A percentile compares a stretch with the other conserved stretches of the same genome.
Evolutionary conservation across 1,140 invertebrate genomes (phyloP).

Genomic region (Scaptomyza montana): DNA sequence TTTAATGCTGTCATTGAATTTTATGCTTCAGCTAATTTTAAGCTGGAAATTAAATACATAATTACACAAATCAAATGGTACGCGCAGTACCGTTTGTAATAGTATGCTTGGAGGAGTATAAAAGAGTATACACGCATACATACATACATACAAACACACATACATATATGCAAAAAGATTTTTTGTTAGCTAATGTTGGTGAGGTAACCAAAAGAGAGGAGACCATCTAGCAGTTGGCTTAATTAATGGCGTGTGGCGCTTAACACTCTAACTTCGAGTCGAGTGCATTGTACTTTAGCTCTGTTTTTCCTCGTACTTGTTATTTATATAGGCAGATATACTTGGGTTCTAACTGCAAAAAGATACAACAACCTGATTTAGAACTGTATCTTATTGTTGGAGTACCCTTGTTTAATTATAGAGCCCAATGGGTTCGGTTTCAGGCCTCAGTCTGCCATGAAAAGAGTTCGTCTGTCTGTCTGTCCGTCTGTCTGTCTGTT

Average conservation of each 20-base stretch:
- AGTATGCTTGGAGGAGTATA: neutral
- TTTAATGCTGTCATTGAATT: conserved; percentile 75
- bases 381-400: conserved; percentile 6
- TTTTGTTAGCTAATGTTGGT: conserved; percentile 43
- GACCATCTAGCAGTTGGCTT: conserved; percentile 38
- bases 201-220: no score
- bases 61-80: conserved; percentile 44
- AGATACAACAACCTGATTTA: conserved; percentile 14
- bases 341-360: conserved; percentile 55
- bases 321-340: no score
- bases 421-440: conserved; percentile 50
- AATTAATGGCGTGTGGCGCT: conserved; percentile 81
- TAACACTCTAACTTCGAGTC: conserved; percentile 21
- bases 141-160: conserved; percentile 49
- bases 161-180: conserved; percentile 51
- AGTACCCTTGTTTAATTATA: conserved; percentile 74
- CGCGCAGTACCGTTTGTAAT: conserved; percentile 24
- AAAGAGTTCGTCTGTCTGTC: neutral
- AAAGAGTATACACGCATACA: neutral
- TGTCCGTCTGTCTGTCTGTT: neutral
- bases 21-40: conserved; percentile 70
- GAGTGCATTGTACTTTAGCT: conserved; percentile 73
- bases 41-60: conserved; percentile 39
- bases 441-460: conserved; percentile 8
- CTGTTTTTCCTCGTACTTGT: conserved; percentile 47